Evolutionary conservation across 2,888 invertebrate genomes (phyloP), one percentile per base, ranked within the genome.

Genomic region (Patella depressa): DNA sequence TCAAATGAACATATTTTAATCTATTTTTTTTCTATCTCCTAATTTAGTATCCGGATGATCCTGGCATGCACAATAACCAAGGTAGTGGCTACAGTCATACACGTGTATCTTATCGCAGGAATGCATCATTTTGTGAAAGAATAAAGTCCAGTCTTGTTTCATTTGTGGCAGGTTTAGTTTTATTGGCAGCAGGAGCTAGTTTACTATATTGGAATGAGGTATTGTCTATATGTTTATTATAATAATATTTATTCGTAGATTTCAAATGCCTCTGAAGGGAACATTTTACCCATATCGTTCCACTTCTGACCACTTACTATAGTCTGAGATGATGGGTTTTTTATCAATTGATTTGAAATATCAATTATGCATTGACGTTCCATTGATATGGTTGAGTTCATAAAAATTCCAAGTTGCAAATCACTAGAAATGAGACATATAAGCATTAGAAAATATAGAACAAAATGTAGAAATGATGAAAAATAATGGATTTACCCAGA

Each of bases 171-270:
- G 90, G 90, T 3, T 53, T 87, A 7, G 84, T 75, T 2, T 79
- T 90, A n/a, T 75, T 90, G 5, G 17, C 85, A 2, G 81, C 78
- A 4, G 85, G 86, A 0, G 83, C 83, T 53, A 80, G 73, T n/a
- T 80, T 96, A 34, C 92, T 97, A 74, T 93, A 95, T 88, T 96
- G 96, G 96, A 96, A 97, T 90, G 97, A 97, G 94, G 96, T 96
- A 92, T 83, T 29, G 34, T 34, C 34, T 34, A 34, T 45, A 45
- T 7, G 0, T 45, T 0, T 29, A 1, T 24, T 45, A 45, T 45
- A 45, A 5, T 45, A 45, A 45, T 45, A 45, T 45, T 45, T 34
- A 34, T 34, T 34, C 34, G 4, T 34, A 34, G 34, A 3, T 34
- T 34, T 34, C 34, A 34, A 34, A 34, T 34, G 34, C 34, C 5